Conservation (phyloP, 2,113 vertebrate species). For the Lagopus leucura region DNA sequence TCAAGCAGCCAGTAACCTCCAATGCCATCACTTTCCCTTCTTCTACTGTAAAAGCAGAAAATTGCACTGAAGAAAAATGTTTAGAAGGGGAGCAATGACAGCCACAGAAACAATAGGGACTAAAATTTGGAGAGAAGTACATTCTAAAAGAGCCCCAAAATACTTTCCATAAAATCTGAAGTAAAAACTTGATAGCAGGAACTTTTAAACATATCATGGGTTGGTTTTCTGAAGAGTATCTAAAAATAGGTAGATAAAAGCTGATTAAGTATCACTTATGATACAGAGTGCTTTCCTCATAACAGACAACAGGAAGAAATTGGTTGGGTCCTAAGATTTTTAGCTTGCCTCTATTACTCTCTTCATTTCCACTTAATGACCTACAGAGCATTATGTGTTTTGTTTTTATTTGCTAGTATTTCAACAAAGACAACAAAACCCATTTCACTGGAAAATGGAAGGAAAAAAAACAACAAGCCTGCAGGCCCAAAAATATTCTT, state of each 20-base stretch:
- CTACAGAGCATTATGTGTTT: accelerated
- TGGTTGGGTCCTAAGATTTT: background rate
- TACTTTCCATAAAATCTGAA: background rate
- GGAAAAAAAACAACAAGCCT: background rate
- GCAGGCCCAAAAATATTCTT: background rate
- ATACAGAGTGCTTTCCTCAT: background rate
- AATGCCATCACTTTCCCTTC: background rate
- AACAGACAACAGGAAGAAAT: background rate
- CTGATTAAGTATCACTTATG: background rate
- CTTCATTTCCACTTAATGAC: background rate
- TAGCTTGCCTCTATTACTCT: background rate
- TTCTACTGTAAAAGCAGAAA: background rate
- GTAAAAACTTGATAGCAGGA: background rate
- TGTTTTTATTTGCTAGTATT: background rate
- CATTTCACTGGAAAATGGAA: background rate
- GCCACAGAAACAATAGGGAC: background rate
- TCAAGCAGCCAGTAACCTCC: background rate
- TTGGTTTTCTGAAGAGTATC: background rate
- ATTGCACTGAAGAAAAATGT: background rate
- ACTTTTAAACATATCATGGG: background rate
- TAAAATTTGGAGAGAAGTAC: background rate
- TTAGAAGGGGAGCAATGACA: accelerated
- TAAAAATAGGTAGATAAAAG: background rate
- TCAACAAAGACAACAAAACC: background rate
- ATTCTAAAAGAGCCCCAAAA: background rate